A percentile compares a stretch with the other conserved stretches of the same genome.
Conservation (phyloP, 1,140 invertebrate species). For the Coptotermes formosanus region DNA sequence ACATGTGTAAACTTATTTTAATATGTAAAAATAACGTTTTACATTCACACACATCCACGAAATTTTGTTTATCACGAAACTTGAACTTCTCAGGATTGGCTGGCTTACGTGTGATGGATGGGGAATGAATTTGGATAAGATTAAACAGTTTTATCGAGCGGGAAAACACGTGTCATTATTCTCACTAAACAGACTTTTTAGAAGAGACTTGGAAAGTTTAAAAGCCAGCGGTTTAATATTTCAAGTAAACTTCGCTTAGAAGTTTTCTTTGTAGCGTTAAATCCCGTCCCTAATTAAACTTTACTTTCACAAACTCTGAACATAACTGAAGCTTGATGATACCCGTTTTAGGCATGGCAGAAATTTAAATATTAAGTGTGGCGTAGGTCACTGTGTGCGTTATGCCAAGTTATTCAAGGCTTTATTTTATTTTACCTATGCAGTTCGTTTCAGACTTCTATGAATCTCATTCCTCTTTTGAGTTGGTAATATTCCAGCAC, state of each 20-base stretch:
- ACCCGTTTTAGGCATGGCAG: not conserved
- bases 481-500: too few species aligned
- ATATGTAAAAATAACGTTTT: too few species aligned
- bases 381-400: not conserved
- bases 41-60: too few species aligned
- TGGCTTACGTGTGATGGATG: too few species aligned
- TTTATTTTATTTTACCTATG: not conserved
- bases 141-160: too few species aligned
- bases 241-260: not conserved
- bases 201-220: not conserved
- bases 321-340: not conserved
- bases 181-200: not conserved
- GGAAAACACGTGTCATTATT: not conserved
- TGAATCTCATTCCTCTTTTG: too few species aligned
- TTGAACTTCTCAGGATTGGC: too few species aligned
- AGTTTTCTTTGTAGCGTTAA: not conserved
- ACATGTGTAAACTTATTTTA: too few species aligned
- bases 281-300: not conserved
- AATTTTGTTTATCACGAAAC: too few species aligned
- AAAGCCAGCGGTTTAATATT: not conserved
- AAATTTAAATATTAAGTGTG: not conserved
- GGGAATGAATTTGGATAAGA: too few species aligned
- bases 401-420: not conserved
- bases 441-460: not conserved
- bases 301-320: not conserved